Evolutionary conservation across 2,797 vertebrate genomes (phyloP).

Genomic region (Channallabes apus): DNA sequence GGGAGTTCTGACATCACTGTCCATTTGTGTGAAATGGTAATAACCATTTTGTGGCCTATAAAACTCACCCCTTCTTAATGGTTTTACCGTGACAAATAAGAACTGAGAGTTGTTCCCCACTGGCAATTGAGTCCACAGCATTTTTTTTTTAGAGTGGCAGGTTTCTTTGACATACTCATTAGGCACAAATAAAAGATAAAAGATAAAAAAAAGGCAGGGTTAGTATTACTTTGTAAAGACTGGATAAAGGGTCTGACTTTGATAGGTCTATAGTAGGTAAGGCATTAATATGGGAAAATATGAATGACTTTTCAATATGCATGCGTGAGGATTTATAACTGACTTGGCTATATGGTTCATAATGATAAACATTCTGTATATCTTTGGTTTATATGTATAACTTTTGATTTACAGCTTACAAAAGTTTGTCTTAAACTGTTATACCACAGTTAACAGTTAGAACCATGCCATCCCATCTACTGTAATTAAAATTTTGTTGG

Average conservation of each 20-base stretch:
- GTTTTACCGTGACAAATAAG: constrained; percentile 46
- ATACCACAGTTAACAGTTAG: background rate
- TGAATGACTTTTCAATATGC: background rate
- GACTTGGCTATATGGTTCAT: background rate
- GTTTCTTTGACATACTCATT: background rate
- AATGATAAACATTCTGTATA: background rate
- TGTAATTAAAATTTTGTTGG: background rate
- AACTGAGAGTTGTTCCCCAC: constrained; percentile 54
- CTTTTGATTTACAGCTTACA: background rate
- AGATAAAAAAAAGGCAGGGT: background rate
- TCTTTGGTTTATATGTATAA: background rate
- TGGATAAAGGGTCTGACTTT: background rate
- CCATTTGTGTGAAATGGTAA: constrained; percentile 76
- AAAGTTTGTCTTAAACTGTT: background rate
- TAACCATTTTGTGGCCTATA: constrained; percentile 62
- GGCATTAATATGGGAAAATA: background rate
- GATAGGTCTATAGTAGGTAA: background rate
- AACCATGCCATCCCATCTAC: background rate
- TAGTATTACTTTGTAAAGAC: background rate
- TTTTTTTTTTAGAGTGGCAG: background rate
- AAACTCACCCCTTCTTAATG: constrained; percentile 65
- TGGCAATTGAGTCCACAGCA: constrained; percentile 51
- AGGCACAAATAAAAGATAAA: background rate
- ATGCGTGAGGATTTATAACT: background rate
- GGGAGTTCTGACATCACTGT: constrained; percentile 61